These are phyloP conservation scores for Mormyrops attenuatus DNA, from an alignment of 2,797 vertebrate genomes.

Conservation along the genomic window DNA sequence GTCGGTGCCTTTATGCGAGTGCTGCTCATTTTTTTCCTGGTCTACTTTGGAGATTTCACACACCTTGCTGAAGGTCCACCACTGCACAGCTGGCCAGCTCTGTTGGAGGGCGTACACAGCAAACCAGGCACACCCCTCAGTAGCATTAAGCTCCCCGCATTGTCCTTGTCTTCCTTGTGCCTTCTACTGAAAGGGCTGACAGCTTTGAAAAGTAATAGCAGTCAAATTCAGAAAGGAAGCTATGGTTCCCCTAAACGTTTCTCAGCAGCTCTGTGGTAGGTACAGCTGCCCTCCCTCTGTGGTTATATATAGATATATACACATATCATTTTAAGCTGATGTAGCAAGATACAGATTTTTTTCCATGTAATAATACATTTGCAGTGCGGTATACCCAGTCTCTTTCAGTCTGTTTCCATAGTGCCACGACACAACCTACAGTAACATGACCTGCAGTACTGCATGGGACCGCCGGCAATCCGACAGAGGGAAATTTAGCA, in stretches of 20 bases:
- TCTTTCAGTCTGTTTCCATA: neutral
- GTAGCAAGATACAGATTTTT: slow-evolving; percentile 19
- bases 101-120: neutral
- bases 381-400: neutral
- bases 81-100: neutral
- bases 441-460: neutral
- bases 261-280: slow-evolving; percentile 9
- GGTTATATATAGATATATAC: slow-evolving; percentile 7
- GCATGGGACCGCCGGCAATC: neutral
- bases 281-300: neutral
- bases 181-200: neutral
- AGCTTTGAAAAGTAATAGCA: neutral
- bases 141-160: neutral
- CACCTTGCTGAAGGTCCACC: neutral
- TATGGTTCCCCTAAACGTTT: neutral
- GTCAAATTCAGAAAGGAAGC: neutral
- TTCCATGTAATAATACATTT: neutral
- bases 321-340: slow-evolving; percentile 25
- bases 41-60: neutral
- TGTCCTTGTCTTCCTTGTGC: neutral
- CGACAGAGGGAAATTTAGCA: neutral
- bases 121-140: neutral
- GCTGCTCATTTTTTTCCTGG: neutral
- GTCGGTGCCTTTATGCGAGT: neutral
- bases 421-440: neutral